These are phyloP conservation scores for Sphenopsis melanotis DNA, from an alignment of 2,797 vertebrate genomes.

Conservation along the genomic window DNA sequence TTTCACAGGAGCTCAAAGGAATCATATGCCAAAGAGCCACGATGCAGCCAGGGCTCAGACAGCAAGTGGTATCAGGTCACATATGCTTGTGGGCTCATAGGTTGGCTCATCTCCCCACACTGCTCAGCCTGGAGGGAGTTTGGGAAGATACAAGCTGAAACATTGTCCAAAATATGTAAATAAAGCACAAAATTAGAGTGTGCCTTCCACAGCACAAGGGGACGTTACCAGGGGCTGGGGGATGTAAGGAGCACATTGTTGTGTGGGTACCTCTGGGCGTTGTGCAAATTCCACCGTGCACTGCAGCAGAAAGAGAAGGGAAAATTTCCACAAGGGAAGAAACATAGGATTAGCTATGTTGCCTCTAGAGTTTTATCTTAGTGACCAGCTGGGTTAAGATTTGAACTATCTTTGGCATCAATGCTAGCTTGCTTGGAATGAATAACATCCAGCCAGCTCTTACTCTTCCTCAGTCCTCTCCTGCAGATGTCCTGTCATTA, in stretches of 20 bases:
- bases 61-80: background rate
- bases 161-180: background rate
- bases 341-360: background rate
- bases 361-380: background rate
- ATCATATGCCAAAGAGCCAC: background rate
- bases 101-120: background rate
- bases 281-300: background rate
- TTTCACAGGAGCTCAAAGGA: background rate
- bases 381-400: background rate
- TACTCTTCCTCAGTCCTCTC: background rate
- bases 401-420: background rate
- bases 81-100: background rate
- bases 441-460: background rate
- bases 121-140: background rate
- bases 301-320: background rate
- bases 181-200: background rate
- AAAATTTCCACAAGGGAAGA: background rate
- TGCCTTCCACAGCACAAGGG: background rate
- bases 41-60: background rate
- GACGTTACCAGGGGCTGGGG: background rate
- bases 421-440: background rate
- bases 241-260: background rate
- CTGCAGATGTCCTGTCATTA: background rate
- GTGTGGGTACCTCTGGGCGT: background rate
- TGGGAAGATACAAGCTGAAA: background rate